Evolutionary conservation across 1,140 invertebrate genomes (phyloP), one percentile per base, ranked within the genome.

Genomic region (Odontomachus brunneus): DNA sequence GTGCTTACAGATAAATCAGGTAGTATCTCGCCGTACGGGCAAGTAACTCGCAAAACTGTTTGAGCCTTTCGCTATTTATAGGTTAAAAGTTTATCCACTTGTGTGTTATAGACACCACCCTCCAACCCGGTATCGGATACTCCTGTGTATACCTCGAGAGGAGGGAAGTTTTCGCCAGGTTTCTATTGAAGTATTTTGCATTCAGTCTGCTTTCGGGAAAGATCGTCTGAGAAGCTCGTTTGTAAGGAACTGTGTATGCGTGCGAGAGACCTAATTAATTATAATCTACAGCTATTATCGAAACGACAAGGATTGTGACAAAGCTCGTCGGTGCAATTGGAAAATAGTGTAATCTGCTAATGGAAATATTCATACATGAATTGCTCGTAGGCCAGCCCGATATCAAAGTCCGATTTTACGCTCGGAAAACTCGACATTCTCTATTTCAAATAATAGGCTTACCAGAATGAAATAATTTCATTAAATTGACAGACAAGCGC

Each of bases 301-400:
- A 1, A 9, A 11, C 12, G 11, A n/a, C 17, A 7, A 33, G 15
- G 22, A 57, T 69, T 1, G n/a, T 29, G 19, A 71, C 22, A 48
- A 71, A 80, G 51, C 63, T 57, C n/a, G 11, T 12, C 29, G 19
- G n/a, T 67, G 17, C 71, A 80, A 80, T 69, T 71, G 65, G 33
- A 80, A 80, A 82, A 82, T 82, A 74, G 49, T 75, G 59, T 75
- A 75, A 82, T 82, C 44, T 82, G 44, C 67, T 82, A 82, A 82
- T 74, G 80, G 80, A 75, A 82, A 82, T 74, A 74, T 75, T 75
- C 59, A 74, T 51, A 82, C 69, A 53, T 80, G 71, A 80, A 80
- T 71, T 57, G 65, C 7, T 22, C 17, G 57, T 17, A 33, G 33
- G 51, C 33, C 60, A 71, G 69, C 29, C 33, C 22, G 63, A 57